phyloP scores from a whole-genome alignment of 2,888 invertebrate genomes.

The Pilophorus perplexus region DNA sequence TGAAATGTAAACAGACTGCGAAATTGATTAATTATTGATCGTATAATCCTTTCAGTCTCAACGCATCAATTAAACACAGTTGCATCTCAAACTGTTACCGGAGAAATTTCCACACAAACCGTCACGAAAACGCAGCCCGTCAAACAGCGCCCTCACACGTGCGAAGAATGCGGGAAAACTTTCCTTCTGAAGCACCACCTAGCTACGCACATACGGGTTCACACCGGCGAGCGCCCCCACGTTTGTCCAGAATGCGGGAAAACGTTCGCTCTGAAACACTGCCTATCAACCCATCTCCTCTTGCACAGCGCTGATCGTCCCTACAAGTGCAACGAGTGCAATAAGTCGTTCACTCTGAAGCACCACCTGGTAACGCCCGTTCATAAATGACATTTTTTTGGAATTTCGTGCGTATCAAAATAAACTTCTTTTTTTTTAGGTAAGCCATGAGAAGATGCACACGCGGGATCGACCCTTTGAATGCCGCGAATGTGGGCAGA shows the following conservation, averaged over 20 bases:
- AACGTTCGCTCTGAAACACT: slow-evolving; percentile 52
- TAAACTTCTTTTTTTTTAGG: slow-evolving; percentile 51
- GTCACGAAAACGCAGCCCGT: slow-evolving; percentile 17
- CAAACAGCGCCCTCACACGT: slow-evolving; percentile 51
- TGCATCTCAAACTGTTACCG: slow-evolving; percentile 19
- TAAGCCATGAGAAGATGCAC: slow-evolving; percentile 78
- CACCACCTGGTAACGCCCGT: slow-evolving; percentile 69
- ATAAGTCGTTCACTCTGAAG: slow-evolving; percentile 81
- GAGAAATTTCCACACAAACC: slow-evolving; percentile 24
- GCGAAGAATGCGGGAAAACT: slow-evolving; percentile 51
- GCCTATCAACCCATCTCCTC: slow-evolving; percentile 70
- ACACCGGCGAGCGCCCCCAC: slow-evolving; percentile 57
- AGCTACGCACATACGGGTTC: slow-evolving; percentile 77
- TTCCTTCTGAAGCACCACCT: slow-evolving; percentile 51
- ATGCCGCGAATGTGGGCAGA: slow-evolving; percentile 77
- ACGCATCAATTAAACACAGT: slow-evolving; percentile 23
- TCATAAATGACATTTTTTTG: no score
- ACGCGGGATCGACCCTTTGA: slow-evolving; percentile 78
- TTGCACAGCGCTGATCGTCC: slow-evolving; percentile 78
- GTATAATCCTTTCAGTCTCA: not conserved
- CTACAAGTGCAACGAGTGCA: slow-evolving; percentile 79
- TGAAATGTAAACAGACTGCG: not conserved
- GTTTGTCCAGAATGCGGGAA: slow-evolving; percentile 52
- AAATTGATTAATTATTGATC: not conserved
- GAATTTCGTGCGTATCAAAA: not conserved